Percentiles rank a stretch among this genome's conserved stretches.
phyloP scores from a whole-genome alignment of 2,113 vertebrate genomes.

The Furnarius figulus region DNA sequence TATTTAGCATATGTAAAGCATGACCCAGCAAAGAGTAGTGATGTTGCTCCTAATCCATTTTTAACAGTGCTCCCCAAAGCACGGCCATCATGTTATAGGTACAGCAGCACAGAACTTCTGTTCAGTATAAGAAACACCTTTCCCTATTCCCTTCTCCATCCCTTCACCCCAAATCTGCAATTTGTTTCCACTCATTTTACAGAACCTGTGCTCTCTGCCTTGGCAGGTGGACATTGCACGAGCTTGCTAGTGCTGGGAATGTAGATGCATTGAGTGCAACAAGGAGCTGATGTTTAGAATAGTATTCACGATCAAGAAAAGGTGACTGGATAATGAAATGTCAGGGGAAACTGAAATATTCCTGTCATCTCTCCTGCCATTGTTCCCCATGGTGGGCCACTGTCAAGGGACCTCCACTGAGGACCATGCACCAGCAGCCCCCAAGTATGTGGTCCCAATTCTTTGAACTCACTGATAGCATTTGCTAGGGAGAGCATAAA shows the following conservation, averaged over 20 bases:
- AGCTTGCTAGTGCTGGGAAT: not conserved
- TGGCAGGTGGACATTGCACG: not conserved
- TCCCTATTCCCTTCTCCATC: not conserved
- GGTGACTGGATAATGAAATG: not conserved
- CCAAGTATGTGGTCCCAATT: accelerated
- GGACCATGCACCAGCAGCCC: not conserved
- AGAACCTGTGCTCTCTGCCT: not conserved
- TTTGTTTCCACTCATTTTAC: not conserved
- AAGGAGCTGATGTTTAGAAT: not conserved
- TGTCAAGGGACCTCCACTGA: not conserved
- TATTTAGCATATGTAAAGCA: not conserved
- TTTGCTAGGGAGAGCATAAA: not conserved
- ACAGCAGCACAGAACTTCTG: not conserved
- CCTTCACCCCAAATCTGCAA: not conserved
- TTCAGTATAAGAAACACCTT: not conserved
- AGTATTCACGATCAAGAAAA: not conserved
- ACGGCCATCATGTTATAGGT: not conserved
- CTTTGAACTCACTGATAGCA: not conserved
- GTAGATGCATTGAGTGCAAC: not conserved
- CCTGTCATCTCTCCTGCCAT: not conserved
- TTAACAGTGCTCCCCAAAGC: not conserved
- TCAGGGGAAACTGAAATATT: not conserved
- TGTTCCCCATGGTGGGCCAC: not conserved
- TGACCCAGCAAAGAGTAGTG: not conserved
- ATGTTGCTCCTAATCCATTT: not conserved